Conservation (phyloP, 2,888 invertebrate species). For the Psylliodes chrysocephalus region DNA sequence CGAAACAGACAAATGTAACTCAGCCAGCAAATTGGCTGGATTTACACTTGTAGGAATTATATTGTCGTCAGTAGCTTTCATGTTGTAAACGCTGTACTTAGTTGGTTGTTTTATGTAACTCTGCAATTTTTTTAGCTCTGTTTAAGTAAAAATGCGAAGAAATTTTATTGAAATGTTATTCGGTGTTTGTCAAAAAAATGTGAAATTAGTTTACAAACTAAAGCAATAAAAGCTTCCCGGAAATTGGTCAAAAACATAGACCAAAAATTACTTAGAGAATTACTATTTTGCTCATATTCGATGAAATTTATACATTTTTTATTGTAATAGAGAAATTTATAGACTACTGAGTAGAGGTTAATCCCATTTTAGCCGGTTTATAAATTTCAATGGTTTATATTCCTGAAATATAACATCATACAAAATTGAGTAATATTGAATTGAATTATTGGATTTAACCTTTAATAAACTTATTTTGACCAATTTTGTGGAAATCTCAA, state of each 20-base stretch:
- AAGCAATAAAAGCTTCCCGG: neutral
- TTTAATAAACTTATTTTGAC: neutral
- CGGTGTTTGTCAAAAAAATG: neutral
- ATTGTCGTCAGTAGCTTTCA: constrained; percentile 53
- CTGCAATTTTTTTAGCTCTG: neutral
- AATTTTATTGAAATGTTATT: neutral
- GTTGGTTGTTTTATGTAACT: neutral
- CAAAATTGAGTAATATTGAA: too few species aligned
- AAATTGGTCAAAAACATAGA: too few species aligned
- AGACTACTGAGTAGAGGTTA: too few species aligned
- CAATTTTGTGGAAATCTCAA: too few species aligned
- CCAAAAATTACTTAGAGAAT: too few species aligned
- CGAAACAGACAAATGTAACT: constrained; percentile 58
- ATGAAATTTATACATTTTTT: too few species aligned
- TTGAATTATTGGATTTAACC: neutral
- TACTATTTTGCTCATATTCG: too few species aligned
- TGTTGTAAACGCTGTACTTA: constrained; percentile 49
- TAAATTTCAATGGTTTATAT: too few species aligned
- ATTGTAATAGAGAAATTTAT: too few species aligned
- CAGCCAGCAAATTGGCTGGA: constrained; percentile 49
- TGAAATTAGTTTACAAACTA: neutral
- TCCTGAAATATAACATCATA: too few species aligned
- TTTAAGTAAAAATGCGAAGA: neutral
- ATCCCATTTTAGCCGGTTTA: too few species aligned
- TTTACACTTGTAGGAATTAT: constrained; percentile 52